phyloP scores from a whole-genome alignment of 2,797 vertebrate genomes.

The Tadarida brasiliensis region DNA sequence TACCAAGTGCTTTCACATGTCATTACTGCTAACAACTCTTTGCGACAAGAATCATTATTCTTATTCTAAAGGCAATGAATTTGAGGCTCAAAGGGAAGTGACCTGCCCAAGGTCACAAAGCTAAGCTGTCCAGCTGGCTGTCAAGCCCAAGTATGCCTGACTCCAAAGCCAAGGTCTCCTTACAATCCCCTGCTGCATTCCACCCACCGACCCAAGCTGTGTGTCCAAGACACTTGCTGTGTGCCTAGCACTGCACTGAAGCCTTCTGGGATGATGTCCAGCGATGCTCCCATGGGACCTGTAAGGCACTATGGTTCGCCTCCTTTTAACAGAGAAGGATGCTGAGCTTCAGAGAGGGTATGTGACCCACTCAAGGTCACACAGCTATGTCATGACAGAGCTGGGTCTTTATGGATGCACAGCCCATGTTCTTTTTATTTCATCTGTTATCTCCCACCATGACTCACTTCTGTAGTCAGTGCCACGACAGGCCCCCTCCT shows the following conservation, averaged over 20 bases:
- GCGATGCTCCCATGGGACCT: neutral
- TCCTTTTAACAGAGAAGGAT: neutral
- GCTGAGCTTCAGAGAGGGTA: neutral
- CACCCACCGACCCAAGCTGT: neutral
- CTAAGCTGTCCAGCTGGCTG: neutral
- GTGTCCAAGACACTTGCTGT: neutral
- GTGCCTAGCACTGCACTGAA: neutral
- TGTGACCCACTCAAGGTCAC: constrained; percentile 24
- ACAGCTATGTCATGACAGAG: neutral
- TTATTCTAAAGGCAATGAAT: constrained; percentile 40
- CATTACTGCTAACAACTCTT: neutral
- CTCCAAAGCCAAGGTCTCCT: neutral
- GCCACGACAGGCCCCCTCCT: neutral
- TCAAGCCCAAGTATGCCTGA: constrained; percentile 19
- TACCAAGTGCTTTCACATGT: neutral
- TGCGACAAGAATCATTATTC: neutral
- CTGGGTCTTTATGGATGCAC: neutral
- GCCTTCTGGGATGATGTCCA: neutral
- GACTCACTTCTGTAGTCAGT: neutral
- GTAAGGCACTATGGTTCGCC: neutral
- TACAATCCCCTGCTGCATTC: neutral
- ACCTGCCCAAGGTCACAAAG: constrained; percentile 21
- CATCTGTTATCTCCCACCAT: neutral
- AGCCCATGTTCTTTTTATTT: neutral
- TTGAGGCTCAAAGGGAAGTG: constrained; percentile 31